Conservation (phyloP, 2,113 vertebrate species). For the Dinomys branickii region DNA sequence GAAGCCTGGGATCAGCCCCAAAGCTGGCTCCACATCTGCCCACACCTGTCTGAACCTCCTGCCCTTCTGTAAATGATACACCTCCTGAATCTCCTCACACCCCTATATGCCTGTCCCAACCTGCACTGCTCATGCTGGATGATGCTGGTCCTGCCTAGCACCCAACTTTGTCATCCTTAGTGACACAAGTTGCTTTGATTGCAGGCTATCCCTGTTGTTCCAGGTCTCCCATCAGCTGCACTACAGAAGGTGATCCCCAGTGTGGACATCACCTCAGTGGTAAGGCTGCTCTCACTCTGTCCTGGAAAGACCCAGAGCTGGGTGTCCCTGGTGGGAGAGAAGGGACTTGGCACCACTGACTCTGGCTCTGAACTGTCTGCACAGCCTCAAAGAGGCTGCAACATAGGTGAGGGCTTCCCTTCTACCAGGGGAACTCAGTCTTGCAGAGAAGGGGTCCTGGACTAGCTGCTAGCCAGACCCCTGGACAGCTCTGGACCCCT, state of each 20-base stretch:
- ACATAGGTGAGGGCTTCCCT: neutral
- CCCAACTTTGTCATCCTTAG: slow-evolving; percentile 69
- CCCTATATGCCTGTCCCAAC: neutral
- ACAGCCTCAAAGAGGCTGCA: neutral
- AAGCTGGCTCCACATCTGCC: neutral
- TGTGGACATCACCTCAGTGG: neutral
- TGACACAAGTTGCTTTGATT: slow-evolving; percentile 41
- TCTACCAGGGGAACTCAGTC: neutral
- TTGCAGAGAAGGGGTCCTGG: neutral
- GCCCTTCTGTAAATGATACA: neutral
- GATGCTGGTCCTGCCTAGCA: slow-evolving; percentile 28
- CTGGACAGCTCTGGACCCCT: neutral
- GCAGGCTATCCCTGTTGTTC: neutral
- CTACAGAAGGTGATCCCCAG: neutral
- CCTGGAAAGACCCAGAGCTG: neutral
- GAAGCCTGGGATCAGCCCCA: neutral
- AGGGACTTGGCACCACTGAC: neutral
- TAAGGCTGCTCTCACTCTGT: neutral
- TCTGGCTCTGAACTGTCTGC: neutral
- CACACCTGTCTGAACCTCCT: neutral
- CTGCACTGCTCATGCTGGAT: neutral
- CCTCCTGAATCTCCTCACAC: neutral
- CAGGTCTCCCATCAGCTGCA: neutral
- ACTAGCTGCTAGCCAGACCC: neutral
- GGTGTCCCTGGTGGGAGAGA: neutral